A percentile compares a stretch with the other conserved stretches of the same genome.
phyloP scores from a whole-genome alignment of 2,888 invertebrate genomes.

The Clitarchus hookeri region DNA sequence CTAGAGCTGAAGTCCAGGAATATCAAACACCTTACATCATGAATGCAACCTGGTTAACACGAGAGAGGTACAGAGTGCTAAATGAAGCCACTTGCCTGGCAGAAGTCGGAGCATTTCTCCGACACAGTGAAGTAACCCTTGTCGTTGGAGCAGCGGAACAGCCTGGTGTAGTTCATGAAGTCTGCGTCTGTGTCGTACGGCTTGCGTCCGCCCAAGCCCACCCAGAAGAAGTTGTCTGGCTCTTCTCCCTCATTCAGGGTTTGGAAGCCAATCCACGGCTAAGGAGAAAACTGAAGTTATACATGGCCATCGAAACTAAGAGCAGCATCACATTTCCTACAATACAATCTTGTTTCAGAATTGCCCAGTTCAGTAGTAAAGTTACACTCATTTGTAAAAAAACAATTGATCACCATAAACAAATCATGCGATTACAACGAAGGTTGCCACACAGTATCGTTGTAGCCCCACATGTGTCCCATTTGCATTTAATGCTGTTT shows the following conservation, averaged over 20 bases:
- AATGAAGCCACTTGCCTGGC: conserved; percentile 68
- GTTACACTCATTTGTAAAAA: too few species aligned
- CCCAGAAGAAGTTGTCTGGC: conserved; percentile 98
- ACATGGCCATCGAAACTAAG: conserved; percentile 4
- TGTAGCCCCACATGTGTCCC: too few species aligned
- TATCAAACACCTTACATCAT: too few species aligned
- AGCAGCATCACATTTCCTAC: not conserved
- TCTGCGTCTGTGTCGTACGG: conserved; percentile 86
- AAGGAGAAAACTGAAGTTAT: conserved; percentile 19
- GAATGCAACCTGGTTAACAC: too few species aligned
- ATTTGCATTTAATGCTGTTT: too few species aligned
- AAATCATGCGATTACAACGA: too few species aligned
- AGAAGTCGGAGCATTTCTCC: conserved; percentile 98
- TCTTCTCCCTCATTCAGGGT: conserved; percentile 92
- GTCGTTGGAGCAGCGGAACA: conserved; percentile 98
- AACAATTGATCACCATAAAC: too few species aligned
- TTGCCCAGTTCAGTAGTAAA: too few species aligned
- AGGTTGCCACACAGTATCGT: too few species aligned
- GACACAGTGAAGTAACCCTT: conserved; percentile 99
- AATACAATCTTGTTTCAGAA: too few species aligned
- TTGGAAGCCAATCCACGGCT: conserved; percentile 65
- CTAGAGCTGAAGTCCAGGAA: too few species aligned
- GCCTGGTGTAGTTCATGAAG: conserved; percentile 89
- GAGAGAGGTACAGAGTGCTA: too few species aligned
- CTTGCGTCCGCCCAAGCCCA: conserved; percentile 89